These are phyloP conservation scores for Hirtodrosophila duncani DNA, from an alignment of 2,888 invertebrate genomes.

Conservation along the genomic window DNA sequence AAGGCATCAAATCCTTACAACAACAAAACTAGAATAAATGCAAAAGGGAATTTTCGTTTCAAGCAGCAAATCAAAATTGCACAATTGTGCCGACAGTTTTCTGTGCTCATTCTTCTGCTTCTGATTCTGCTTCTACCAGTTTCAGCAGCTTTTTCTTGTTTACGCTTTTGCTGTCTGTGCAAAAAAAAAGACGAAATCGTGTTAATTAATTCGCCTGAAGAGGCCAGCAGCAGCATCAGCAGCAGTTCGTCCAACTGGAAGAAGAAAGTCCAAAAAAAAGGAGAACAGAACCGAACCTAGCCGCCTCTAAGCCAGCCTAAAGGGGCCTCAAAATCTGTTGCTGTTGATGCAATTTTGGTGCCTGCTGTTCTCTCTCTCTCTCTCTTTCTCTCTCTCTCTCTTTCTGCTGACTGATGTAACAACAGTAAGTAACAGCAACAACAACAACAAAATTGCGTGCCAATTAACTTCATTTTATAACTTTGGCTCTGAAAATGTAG, in stretches of 20 bases:
- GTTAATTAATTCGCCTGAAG: conserved; percentile 55
- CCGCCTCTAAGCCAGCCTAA: too few species aligned
- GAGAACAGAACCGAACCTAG: too few species aligned
- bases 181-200: conserved; percentile 35
- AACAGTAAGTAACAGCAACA: neutral
- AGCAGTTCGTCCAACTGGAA: neutral
- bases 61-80: conserved; percentile 14
- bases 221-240: neutral
- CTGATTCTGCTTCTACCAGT: neutral
- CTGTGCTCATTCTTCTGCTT: conserved; percentile 8
- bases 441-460: conserved; percentile 17
- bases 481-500: conserved; percentile 11
- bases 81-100: conserved; percentile 1
- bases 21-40: too few species aligned
- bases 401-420: neutral
- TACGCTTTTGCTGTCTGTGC: neutral
- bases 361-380: neutral
- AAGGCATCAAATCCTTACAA: too few species aligned
- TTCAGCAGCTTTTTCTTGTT: conserved; percentile 1
- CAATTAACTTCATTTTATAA: conserved; percentile 41
- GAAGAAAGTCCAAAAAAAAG: too few species aligned
- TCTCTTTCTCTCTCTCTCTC: neutral
- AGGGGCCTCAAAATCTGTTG: too few species aligned
- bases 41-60: conserved; percentile 10
- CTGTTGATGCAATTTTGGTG: too few species aligned